Base-by-base conservation (phyloP, 2,888 invertebrate species). In the Drosophila merina region DNA sequence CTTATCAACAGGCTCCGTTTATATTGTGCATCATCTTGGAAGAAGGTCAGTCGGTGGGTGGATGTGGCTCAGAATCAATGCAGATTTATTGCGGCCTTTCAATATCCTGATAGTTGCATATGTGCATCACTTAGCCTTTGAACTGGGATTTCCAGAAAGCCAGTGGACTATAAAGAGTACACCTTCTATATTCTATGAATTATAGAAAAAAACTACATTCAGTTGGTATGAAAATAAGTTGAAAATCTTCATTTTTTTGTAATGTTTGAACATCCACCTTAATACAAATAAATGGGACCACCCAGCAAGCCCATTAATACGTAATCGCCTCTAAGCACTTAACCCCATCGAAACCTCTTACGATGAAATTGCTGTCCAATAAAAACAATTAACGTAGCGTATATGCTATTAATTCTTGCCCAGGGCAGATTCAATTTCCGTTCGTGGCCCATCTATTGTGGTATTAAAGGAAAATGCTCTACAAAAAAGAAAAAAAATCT, bases 341-440 rank as follows among this genome's bases (percentile, higher is more conserved):
- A 38, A 63, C 10, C 44, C 30, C 55, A 57, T 12, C 30, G 57
- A 40, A 25, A 12, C 20, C 30, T 30, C 9, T 30, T 50, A 7
- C 44, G 9, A 30, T 45, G 25, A 26, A 52, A 30, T 31, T 7
- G 10, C 36, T 30, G 36, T 30, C 64, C 45, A 64, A 64, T 47
- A 40, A 47, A 66, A 66, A 54, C 79, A 57, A 47, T 66, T 62
- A 62, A 44, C 56, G 4, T 28, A 25, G 48, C 67, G 47, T 48
- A 67, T 48, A 55, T 20, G 68, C 55, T 67, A 42, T 64, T 67
- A 66, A 67, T 67, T 67, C 30, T 48, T 14, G 48, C 25, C 40
- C 48, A 14, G 20, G 28, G 68, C 55, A 47, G 54, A 55, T 66
- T 67, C 64, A 66, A 66, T 66, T 66, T 66, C 67, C 67, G 67